Conservation (phyloP, 2,888 invertebrate genomes). For the Coelopa pilipes region DNA sequence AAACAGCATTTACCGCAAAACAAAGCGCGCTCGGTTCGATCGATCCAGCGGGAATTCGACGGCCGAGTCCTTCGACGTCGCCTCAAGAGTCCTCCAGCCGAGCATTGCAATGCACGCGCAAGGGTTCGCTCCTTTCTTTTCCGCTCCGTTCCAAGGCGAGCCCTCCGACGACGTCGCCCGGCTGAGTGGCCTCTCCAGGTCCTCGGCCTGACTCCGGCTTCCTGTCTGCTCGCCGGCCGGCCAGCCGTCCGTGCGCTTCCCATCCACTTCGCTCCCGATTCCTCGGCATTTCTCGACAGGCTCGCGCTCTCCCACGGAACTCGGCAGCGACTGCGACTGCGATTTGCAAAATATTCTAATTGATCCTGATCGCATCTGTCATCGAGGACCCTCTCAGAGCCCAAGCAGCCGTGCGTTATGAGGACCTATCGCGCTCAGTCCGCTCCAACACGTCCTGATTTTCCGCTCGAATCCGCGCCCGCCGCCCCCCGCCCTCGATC, state of each 20-base stretch:
- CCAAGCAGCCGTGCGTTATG: constrained; percentile 46
- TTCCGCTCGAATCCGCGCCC: not conserved
- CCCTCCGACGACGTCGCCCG: not conserved
- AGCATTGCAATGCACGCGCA: not conserved
- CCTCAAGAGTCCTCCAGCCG: too few relatives aligned
- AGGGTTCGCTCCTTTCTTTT: not conserved
- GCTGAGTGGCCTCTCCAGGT: too few relatives aligned
- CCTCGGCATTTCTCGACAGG: too few relatives aligned
- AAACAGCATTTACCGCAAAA: not conserved
- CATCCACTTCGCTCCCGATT: too few relatives aligned
- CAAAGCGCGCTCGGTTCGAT: constrained; percentile 11
- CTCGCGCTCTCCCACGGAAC: too few relatives aligned
- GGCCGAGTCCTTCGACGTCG: not conserved
- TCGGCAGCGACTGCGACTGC: too few relatives aligned
- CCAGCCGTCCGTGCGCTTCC: too few relatives aligned
- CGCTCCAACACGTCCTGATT: constrained; percentile 54
- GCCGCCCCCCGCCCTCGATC: too few relatives aligned
- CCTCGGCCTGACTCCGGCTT: too few relatives aligned
- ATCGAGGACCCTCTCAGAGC: constrained; percentile 49
- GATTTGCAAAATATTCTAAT: constrained; percentile 39
- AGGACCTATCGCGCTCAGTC: constrained; percentile 45
- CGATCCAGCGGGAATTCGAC: constrained; percentile 18
- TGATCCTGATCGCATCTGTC: constrained; percentile 58
- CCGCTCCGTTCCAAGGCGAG: not conserved
- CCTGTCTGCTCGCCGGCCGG: not conserved